Percentiles rank a stretch among this genome's conserved stretches.
phyloP scores from a whole-genome alignment of 2,797 vertebrate species.

The Orientallactaga sibirica region DNA sequence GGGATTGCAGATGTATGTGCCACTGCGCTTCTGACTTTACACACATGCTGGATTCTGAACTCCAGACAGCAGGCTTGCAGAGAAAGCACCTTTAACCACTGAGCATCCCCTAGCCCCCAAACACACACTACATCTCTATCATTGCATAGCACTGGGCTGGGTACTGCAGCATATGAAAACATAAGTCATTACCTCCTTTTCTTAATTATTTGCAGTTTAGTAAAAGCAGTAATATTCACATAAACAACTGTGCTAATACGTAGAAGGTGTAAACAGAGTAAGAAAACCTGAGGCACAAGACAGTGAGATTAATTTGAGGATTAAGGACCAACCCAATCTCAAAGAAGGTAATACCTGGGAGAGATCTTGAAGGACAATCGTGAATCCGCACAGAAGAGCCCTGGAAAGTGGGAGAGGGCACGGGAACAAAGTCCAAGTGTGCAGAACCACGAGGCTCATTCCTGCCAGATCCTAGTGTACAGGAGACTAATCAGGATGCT shows the following conservation, averaged over 20 bases:
- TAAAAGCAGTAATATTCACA: not conserved
- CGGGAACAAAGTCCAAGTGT: not conserved
- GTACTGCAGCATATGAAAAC: not conserved
- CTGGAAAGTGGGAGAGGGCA: not conserved
- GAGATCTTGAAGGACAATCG: not conserved
- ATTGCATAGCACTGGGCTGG: not conserved
- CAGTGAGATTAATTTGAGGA: not conserved
- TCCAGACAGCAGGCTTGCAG: no score
- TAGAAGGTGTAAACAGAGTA: not conserved
- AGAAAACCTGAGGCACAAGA: slow-evolving; percentile 30
- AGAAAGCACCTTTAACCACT: no score
- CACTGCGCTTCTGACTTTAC: no score
- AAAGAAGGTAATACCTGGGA: not conserved
- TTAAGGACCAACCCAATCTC: not conserved
- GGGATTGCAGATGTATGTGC: no score
- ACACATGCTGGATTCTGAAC: no score
- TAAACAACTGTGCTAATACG: not conserved
- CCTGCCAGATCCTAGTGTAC: not conserved
- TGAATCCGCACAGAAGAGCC: slow-evolving; percentile 10
- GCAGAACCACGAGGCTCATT: not conserved
- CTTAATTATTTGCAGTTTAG: not conserved
- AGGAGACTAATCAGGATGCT: not conserved
- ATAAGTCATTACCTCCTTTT: not conserved
- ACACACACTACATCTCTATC: not conserved
- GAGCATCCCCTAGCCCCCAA: no score